Evolutionary conservation across 2,113 vertebrate species (phyloP), one percentile per base, ranked within the genome.

Genomic region (Heteronetta atricapilla): DNA sequence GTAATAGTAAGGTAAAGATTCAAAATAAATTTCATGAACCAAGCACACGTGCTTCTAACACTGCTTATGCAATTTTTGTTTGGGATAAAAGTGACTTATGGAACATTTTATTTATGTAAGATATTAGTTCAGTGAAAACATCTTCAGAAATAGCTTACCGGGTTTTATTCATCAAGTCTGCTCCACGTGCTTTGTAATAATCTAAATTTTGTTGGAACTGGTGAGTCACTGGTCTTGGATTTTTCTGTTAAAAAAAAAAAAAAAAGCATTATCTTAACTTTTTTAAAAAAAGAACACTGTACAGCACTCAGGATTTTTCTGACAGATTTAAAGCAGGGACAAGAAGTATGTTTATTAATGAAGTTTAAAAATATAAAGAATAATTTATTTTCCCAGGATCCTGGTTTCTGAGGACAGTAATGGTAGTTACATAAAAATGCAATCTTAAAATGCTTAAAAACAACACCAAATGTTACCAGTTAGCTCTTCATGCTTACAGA

Each of bases 181-280:
- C 98, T 86, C 99, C 99, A 31, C 99, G 97, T n/a, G 99, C 99
- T 97, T 99, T 99, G 97, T 99, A 99, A 97, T 99, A 99, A 97
- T 99, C 99, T 97, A 99, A 98, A 97, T 99, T 99, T 97, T 99
- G 99, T 83, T 99, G 99, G 92, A 99, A 99, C 66, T 99, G 99
- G 81, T 99, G 99, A 97, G 99, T 99, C 90, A 99, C 98, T 2
- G 99, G 99, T 93, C 99, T 98, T 75, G 98, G 99, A 95, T 99
- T 99, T 98, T 98, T 98, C 99, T 99, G 62, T 40, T 82, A 66
- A 73, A 90, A 94, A 76, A 80, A 87, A 80, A 87, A 92, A 62
- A 53, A 60, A 74, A 23, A 28, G 26, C 18, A 22, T 38, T n/a
- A 36, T 2, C 10, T 34, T 11, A 15, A 5, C 46, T n/a, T n/a